Percentiles rank a stretch among this genome's conserved stretches.
Evolutionary conservation across 1,140 invertebrate species (phyloP).

Genomic region (Brachionus sp.): DNA sequence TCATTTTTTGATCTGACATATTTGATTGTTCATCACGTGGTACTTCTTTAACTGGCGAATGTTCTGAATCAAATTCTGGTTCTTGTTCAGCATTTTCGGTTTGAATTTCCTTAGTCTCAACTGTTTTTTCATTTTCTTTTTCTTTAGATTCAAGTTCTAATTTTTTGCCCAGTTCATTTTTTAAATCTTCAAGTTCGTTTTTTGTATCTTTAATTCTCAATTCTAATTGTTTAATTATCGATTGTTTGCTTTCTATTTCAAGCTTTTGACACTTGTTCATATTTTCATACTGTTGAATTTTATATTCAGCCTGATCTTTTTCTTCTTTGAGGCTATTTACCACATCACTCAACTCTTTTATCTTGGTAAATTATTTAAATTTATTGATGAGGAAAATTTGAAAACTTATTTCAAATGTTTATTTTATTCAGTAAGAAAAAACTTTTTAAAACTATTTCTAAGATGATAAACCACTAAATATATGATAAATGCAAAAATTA

Average conservation of each 20-base stretch:
- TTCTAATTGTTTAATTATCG: slow-evolving; percentile 41
- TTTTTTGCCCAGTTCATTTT: neutral
- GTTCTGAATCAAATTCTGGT: neutral
- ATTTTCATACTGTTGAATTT: slow-evolving; percentile 39
- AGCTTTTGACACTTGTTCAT: slow-evolving; percentile 38
- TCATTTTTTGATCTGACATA: neutral
- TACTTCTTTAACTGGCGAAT: neutral
- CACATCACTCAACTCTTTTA: slow-evolving; percentile 31
- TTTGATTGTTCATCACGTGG: neutral
- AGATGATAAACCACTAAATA: no score
- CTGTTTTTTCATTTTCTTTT: neutral
- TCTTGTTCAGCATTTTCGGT: neutral
- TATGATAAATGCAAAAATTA: no score
- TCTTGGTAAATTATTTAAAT: neutral
- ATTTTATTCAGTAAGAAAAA: no score
- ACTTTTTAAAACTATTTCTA: no score
- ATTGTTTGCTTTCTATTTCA: slow-evolving; percentile 35
- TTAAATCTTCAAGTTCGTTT: slow-evolving; percentile 20
- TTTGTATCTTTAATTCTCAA: slow-evolving; percentile 15
- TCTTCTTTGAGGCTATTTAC: slow-evolving; percentile 34
- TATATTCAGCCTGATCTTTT: slow-evolving; percentile 40
- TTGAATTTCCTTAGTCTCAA: neutral
- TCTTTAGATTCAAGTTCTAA: neutral
- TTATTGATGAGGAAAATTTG: neutral
- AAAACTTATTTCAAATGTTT: neutral